Percentiles rank a stretch among this genome's conserved stretches.
Evolutionary conservation across 1,140 invertebrate genomes (phyloP).

Genomic region (Tetraneura akinire): DNA sequence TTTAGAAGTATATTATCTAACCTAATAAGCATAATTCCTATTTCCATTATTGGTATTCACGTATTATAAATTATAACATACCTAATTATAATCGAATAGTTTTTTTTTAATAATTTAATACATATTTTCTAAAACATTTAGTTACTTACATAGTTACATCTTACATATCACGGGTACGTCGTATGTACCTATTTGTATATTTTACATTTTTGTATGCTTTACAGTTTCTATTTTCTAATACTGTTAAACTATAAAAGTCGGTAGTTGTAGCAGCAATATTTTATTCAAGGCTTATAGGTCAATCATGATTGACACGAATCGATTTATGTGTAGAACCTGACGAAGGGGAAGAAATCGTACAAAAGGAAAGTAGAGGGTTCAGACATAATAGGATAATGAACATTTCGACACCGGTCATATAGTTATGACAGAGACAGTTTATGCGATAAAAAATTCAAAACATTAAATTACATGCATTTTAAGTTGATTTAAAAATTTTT

Average conservation of each 20-base stretch:
- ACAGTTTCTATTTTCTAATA: conserved; percentile 6
- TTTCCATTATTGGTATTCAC: too few relatives aligned
- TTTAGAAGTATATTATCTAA: too few relatives aligned
- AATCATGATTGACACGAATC: conserved; percentile 45
- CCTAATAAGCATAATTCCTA: too few relatives aligned
- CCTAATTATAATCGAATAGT: too few relatives aligned
- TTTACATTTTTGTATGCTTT: background rate
- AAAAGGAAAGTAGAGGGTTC: background rate
- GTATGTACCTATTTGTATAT: background rate
- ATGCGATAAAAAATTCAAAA: background rate
- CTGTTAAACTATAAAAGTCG: background rate
- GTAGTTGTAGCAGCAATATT: background rate
- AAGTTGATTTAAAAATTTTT: background rate
- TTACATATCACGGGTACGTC: too few relatives aligned
- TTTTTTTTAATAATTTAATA: too few relatives aligned
- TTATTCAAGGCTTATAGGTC: conserved; percentile 45
- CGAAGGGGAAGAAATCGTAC: background rate
- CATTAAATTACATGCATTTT: background rate
- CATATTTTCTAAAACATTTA: too few relatives aligned
- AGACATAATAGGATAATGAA: conserved; percentile 36
- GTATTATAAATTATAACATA: too few relatives aligned
- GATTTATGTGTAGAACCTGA: conserved; percentile 7
- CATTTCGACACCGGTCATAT: conserved; percentile 29
- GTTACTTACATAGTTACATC: too few relatives aligned
- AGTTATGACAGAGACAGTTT: conserved; percentile 35